Conservation (phyloP, 2,888 invertebrate genomes). For the Sycophila texana region DNA sequence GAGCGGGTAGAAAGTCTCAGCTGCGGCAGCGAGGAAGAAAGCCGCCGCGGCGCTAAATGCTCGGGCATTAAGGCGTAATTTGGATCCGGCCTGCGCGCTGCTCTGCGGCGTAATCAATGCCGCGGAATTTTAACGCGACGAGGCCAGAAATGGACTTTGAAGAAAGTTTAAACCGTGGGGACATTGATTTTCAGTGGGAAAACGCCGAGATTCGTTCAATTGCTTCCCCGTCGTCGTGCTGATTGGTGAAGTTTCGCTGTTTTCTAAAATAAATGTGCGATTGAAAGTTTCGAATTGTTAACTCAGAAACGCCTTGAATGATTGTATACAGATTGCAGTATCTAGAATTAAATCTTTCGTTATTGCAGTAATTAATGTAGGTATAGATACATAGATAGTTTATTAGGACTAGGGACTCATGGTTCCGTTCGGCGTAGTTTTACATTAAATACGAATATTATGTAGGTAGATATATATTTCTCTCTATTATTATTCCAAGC, state of each 20-base stretch:
- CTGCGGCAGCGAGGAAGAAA: constrained; percentile 33
- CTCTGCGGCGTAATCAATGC: not conserved
- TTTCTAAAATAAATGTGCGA: not conserved
- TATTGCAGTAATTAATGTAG: no score
- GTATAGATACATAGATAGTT: no score
- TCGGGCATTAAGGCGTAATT: constrained; percentile 47
- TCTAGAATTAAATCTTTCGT: no score
- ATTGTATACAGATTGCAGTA: no score
- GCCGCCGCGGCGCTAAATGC: constrained; percentile 33
- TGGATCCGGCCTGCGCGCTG: constrained; percentile 48
- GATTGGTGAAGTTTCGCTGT: constrained; percentile 10
- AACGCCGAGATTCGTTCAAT: constrained; percentile 17
- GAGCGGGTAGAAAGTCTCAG: constrained; percentile 44
- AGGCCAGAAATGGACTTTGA: constrained; percentile 28
- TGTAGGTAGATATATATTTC: no score
- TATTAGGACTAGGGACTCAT: no score
- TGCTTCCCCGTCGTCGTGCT: constrained; percentile 35
- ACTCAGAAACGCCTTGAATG: no score
- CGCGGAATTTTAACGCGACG: constrained; percentile 48
- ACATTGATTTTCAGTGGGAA: constrained; percentile 42
- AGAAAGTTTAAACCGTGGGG: constrained; percentile 39
- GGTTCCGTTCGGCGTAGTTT: no score
- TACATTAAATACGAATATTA: no score
- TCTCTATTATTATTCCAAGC: no score
- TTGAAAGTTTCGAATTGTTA: no score